Percentiles rank a stretch among this genome's conserved stretches.
These are phyloP conservation scores for Pentalonia nigronervosa DNA, from an alignment of 1,140 invertebrate species.

Conservation along the genomic window DNA sequence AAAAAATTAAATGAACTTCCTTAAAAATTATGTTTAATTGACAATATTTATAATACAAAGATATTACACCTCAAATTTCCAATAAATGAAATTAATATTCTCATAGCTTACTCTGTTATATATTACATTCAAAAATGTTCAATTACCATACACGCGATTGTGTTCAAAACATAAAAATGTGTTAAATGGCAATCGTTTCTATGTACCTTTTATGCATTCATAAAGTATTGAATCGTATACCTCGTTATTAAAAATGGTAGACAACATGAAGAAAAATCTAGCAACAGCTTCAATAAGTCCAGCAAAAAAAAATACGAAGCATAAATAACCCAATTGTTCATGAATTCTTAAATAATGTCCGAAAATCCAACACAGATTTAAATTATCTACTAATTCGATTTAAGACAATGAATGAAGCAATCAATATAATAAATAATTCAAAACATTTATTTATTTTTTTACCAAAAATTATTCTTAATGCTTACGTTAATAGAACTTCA, in stretches of 20 bases:
- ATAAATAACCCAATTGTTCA: too few relatives aligned
- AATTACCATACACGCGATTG: too few relatives aligned
- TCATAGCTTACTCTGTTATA: neutral
- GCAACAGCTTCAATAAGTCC: neutral
- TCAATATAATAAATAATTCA: neutral
- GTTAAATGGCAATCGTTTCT: too few relatives aligned
- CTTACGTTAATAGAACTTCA: neutral
- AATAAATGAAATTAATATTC: neutral
- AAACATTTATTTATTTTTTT: neutral
- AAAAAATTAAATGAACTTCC: neutral
- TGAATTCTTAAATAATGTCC: neutral
- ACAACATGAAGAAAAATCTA: neutral
- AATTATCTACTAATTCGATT: neutral
- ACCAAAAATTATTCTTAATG: neutral
- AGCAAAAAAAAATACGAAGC: neutral
- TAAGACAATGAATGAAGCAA: neutral
- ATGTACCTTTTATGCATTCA: too few relatives aligned
- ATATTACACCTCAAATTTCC: too few relatives aligned
- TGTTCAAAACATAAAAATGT: too few relatives aligned
- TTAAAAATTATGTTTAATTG: neutral
- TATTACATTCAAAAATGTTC: neutral
- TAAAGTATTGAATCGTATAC: too few relatives aligned
- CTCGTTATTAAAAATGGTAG: neutral
- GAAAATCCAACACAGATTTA: neutral
- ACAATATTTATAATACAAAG: neutral